phyloP scores from a whole-genome alignment of 1,140 invertebrate genomes.

The Himalopsyche phryganea region DNA sequence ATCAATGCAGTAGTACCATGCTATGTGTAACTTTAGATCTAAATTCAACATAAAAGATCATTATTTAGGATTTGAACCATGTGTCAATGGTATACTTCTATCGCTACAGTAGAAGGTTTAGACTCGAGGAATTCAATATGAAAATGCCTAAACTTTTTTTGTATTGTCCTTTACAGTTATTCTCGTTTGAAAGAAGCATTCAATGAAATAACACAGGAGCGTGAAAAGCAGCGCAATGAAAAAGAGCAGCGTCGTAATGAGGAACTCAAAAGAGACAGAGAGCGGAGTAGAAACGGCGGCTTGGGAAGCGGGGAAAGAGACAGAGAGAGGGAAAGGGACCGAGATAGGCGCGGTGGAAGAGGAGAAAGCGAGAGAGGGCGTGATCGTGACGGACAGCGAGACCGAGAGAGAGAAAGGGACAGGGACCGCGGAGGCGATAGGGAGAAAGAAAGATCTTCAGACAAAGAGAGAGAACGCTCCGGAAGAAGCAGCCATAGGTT shows the following conservation, averaged over 20 bases:
- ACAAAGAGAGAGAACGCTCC: no score
- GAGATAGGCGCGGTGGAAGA: constrained; percentile 39
- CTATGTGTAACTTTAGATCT: no score
- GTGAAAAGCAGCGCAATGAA: constrained; percentile 65
- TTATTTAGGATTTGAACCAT: no score
- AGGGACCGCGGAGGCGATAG: constrained; percentile 38
- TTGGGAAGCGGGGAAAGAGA: constrained; percentile 45
- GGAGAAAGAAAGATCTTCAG: constrained; percentile 25
- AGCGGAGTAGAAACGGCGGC: constrained; percentile 44
- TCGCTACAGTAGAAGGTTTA: no score
- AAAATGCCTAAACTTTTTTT: no score
- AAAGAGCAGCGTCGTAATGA: constrained; percentile 63
- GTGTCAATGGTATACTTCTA: no score
- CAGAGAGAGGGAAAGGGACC: constrained; percentile 42
- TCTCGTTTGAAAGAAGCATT: constrained; percentile 62
- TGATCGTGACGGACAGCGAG: constrained; percentile 35
- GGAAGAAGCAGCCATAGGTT: constrained; percentile 17
- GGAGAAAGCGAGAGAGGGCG: constrained; percentile 35
- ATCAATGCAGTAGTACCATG: no score
- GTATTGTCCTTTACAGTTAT: constrained; percentile 53
- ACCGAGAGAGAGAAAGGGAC: constrained; percentile 37
- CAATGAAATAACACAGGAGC: constrained; percentile 59
- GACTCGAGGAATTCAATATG: no score
- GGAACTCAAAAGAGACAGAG: constrained; percentile 54
- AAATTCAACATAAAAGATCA: no score